A percentile compares a stretch with the other conserved stretches of the same genome.
phyloP scores from a whole-genome alignment of 23 tunicate species.

The Ciona savignyi region DNA sequence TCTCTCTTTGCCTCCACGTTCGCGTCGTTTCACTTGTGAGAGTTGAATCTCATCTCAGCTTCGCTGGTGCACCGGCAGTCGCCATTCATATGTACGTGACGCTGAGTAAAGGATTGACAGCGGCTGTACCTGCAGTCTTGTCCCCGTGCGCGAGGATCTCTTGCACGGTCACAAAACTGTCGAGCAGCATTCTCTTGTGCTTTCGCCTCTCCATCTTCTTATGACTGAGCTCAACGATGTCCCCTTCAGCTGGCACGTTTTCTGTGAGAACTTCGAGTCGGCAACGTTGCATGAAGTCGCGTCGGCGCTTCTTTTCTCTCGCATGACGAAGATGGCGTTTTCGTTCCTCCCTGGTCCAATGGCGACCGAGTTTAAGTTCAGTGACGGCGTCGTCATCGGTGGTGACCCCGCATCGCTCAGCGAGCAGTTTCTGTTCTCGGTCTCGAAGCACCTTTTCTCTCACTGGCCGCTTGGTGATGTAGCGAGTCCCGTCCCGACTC shows the following conservation, averaged over 20 bases:
- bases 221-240: slow-evolving; percentile 43
- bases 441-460: slow-evolving; percentile 26
- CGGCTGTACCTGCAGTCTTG: slow-evolving; percentile 3
- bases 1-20: too few species aligned
- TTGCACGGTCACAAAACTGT: slow-evolving; percentile 43
- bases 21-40: too few species aligned
- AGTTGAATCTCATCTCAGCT: too few species aligned
- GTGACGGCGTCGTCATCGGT: slow-evolving; percentile 43
- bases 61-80: too few species aligned
- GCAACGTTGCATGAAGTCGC: slow-evolving; percentile 33
- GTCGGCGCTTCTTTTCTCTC: slow-evolving; percentile 37
- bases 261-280: slow-evolving; percentile 42
- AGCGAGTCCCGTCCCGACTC: slow-evolving; percentile 45
- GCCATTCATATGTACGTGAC: slow-evolving; percentile 40
- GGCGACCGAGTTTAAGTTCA: slow-evolving; percentile 43
- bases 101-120: slow-evolving; percentile 36
- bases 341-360: slow-evolving; percentile 47
- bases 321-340: slow-evolving; percentile 41
- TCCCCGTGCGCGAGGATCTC: slow-evolving; percentile 53
- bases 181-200: slow-evolving; percentile 54
- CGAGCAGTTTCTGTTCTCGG: slow-evolving; percentile 34
- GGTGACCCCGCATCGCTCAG: slow-evolving; percentile 34
- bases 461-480: slow-evolving; percentile 57
- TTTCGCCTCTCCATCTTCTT: slow-evolving; percentile 32
- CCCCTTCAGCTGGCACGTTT: slow-evolving; percentile 33